Evolutionary conservation across 37 sponge, comb jelly and placozoan genomes (phyloP).

Genomic region (Beroe forskalii): DNA sequence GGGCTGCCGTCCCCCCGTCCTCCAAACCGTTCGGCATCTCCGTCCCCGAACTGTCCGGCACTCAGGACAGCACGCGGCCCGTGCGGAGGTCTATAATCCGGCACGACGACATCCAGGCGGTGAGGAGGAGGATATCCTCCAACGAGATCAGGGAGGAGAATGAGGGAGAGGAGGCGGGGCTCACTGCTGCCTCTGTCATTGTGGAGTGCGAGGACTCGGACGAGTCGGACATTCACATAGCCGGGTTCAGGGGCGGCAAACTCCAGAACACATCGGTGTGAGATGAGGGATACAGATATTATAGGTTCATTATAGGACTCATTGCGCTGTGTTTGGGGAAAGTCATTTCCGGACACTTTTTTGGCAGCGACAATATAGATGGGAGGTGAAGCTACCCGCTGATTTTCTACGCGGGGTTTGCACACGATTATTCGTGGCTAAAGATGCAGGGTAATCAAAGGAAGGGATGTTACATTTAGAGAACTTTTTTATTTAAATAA

Average conservation of each 20-base stretch:
- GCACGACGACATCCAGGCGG: conserved; percentile 28
- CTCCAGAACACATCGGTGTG: conserved; percentile 18
- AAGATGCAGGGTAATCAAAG: no score
- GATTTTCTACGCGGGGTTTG: no score
- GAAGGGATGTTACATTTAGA: no score
- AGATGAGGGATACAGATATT: no score
- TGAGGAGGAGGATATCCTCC: conserved; percentile 33
- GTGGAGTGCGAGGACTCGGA: conserved; percentile 14
- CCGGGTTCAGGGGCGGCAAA: conserved; percentile 59
- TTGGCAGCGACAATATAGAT: no score
- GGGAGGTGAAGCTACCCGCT: no score
- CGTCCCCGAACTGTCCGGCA: conserved; percentile 46
- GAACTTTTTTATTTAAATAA: no score
- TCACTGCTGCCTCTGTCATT: not conserved
- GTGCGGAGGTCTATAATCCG: conserved; percentile 17
- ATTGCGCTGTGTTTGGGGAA: no score
- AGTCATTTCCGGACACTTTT: no score
- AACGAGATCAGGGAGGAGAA: conserved; percentile 59
- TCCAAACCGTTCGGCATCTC: conserved; percentile 30
- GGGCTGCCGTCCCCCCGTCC: not conserved
- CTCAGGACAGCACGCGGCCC: conserved; percentile 18
- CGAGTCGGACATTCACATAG: conserved; percentile 47
- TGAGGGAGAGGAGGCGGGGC: not conserved
- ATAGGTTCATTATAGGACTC: no score
- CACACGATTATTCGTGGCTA: no score